These are phyloP conservation scores for Smittia sp. DNA, from an alignment of 2,888 invertebrate species.

Conservation along the genomic window DNA sequence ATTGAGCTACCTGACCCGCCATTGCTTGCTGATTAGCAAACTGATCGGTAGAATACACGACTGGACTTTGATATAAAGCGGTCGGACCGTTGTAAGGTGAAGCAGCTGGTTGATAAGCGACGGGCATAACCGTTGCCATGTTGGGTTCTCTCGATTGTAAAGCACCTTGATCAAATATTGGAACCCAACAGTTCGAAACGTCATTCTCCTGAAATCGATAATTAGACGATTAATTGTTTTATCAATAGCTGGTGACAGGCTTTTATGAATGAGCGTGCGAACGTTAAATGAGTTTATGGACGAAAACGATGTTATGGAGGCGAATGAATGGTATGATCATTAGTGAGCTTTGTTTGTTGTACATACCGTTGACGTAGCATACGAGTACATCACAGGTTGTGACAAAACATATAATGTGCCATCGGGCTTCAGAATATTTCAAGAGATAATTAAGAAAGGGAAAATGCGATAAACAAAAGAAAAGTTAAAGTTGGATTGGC, in stretches of 20 bases:
- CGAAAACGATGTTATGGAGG: background rate
- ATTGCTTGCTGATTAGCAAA: slow-evolving; percentile 46
- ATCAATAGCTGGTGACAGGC: background rate
- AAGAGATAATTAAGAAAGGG: background rate
- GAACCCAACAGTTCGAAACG: slow-evolving; percentile 53
- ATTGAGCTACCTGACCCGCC: slow-evolving; percentile 50
- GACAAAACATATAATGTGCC: slow-evolving; percentile 53
- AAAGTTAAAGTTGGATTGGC: slow-evolving; percentile 18
- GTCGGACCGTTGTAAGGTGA: slow-evolving; percentile 49
- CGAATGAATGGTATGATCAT: background rate
- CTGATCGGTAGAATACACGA: slow-evolving; percentile 52
- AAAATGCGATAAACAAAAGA: slow-evolving; percentile 30
- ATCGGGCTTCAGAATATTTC: slow-evolving; percentile 48
- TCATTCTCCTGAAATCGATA: slow-evolving; percentile 48
- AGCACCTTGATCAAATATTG: slow-evolving; percentile 45
- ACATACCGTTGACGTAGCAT: slow-evolving; percentile 45
- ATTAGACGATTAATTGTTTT: background rate
- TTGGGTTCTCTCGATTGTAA: slow-evolving; percentile 35
- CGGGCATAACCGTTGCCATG: slow-evolving; percentile 49
- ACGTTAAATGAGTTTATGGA: background rate
- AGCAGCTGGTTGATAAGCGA: slow-evolving; percentile 50
- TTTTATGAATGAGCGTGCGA: background rate
- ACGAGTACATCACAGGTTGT: slow-evolving; percentile 53
- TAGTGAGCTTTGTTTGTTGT: background rate
- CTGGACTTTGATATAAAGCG: slow-evolving; percentile 51